Conservation (phyloP, 2,113 vertebrate species). For the Falcunculus frontatus region DNA sequence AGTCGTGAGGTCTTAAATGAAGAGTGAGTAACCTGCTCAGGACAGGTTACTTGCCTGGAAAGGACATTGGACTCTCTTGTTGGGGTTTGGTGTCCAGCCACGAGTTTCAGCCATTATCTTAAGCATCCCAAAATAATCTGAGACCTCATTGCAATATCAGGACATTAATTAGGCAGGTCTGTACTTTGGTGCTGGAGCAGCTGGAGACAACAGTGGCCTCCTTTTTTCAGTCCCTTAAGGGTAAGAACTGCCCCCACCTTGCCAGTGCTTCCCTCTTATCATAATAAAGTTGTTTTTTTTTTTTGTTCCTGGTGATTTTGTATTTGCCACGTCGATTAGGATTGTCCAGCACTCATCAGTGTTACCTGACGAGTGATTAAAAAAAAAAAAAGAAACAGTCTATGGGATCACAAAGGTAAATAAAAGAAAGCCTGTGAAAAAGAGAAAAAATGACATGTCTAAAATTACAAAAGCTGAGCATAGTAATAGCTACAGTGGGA, state of each 20-base stretch:
- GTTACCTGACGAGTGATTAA: not conserved
- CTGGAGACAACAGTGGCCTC: not conserved
- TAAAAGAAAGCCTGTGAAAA: not conserved
- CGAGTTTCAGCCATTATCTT: not conserved
- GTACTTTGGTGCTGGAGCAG: not conserved
- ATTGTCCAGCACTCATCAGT: not conserved
- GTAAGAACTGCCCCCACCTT: fast-evolving
- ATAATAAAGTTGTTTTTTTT: not conserved
- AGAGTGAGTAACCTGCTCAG: not conserved
- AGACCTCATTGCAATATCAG: not conserved
- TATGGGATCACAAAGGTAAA: not conserved
- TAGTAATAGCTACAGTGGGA: not conserved
- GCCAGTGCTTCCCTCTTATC: not conserved
- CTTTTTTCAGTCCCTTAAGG: not conserved
- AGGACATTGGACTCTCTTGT: not conserved
- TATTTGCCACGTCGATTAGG: not conserved
- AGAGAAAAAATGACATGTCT: not conserved
- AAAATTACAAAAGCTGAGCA: not conserved
- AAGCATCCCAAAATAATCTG: not conserved
- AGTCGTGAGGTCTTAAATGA: not conserved
- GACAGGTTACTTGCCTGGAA: not conserved
- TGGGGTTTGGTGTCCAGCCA: not conserved
- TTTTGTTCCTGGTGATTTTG: not conserved
- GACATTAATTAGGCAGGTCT: not conserved
- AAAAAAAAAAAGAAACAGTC: not conserved